phyloP scores from a whole-genome alignment of 2,113 vertebrate species.

The Neofelis nebulosa region DNA sequence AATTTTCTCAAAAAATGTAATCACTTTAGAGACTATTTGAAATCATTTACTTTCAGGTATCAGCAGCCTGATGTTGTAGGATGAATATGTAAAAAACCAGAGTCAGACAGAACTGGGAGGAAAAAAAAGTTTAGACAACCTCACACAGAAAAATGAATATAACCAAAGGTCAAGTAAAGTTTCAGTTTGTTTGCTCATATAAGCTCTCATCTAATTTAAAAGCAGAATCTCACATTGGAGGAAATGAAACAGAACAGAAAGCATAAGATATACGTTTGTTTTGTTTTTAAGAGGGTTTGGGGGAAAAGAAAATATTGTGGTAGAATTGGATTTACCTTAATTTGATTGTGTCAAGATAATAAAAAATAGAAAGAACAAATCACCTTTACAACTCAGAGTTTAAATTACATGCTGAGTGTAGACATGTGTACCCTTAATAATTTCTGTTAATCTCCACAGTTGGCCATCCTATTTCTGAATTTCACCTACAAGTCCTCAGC shows the following conservation, averaged over 20 bases:
- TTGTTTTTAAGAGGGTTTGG: background rate
- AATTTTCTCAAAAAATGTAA: background rate
- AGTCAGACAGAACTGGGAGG: background rate
- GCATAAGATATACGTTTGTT: background rate
- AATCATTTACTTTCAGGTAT: background rate
- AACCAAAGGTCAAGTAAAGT: background rate
- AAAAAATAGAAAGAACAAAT: background rate
- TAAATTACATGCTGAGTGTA: background rate
- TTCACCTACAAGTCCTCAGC: background rate
- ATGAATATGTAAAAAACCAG: background rate
- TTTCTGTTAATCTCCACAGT: background rate
- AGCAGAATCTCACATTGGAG: background rate
- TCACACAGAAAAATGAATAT: background rate
- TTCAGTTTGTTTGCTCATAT: background rate
- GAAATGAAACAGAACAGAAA: background rate
- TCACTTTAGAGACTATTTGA: background rate
- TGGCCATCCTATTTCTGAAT: background rate
- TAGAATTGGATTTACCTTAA: background rate
- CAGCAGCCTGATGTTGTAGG: background rate
- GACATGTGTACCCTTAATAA: background rate
- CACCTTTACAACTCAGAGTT: background rate
- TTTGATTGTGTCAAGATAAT: conserved; percentile 39
- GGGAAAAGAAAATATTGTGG: background rate
- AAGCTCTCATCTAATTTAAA: conserved; percentile 7
- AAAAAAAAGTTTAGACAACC: background rate